These are phyloP conservation scores for Scylla paramamosain DNA, from an alignment of 1,140 invertebrate species.

Conservation along the genomic window DNA sequence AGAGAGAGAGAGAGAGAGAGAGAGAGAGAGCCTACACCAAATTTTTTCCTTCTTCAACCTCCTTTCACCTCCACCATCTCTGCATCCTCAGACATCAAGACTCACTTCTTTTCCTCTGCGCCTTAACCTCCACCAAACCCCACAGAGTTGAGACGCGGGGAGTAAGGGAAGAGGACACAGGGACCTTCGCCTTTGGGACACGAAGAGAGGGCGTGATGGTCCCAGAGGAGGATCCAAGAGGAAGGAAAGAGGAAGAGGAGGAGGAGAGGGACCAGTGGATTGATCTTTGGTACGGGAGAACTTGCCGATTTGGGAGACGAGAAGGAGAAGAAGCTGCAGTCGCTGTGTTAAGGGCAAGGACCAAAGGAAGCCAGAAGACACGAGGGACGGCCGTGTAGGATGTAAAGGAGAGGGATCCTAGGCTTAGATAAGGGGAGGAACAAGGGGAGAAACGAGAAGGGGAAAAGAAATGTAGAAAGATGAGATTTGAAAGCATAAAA, in stretches of 20 bases:
- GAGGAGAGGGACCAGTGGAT: not conserved
- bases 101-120: too few species aligned
- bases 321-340: not conserved
- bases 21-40: too few species aligned
- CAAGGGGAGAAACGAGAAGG: not conserved
- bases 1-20: too few species aligned
- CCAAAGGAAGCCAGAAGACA: not conserved
- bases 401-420: not conserved
- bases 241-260: conserved; percentile 6
- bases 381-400: not conserved
- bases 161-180: not conserved
- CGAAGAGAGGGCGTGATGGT: not conserved
- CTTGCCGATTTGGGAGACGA: not conserved
- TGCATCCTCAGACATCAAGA: too few species aligned
- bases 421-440: not conserved
- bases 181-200: not conserved
- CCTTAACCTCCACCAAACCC: not conserved
- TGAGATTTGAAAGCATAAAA: not conserved
- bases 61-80: not conserved
- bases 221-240: conserved; percentile 4
- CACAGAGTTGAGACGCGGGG: not conserved
- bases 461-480: not conserved
- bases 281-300: not conserved
- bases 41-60: not conserved
- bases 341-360: not conserved